Evolutionary conservation across 2,888 invertebrate species (phyloP).

Genomic region (Pseudolycoriella hygida): DNA sequence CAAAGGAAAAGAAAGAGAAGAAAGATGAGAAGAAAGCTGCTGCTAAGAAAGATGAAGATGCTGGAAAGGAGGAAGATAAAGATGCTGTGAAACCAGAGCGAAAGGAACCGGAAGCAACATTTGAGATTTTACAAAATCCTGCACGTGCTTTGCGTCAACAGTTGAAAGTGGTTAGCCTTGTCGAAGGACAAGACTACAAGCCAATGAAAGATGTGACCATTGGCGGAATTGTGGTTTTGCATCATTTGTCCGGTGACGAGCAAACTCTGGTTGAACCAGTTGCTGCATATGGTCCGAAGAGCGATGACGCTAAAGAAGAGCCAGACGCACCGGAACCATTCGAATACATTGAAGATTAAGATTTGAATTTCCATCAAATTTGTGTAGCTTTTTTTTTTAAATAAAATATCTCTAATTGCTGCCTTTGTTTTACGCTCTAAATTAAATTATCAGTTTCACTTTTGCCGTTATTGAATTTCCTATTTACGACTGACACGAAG

Average conservation of each 20-base stretch:
- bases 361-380: too few species aligned
- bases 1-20: slow-evolving; percentile 10
- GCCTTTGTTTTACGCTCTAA: too few species aligned
- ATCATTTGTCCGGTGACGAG: slow-evolving; percentile 64
- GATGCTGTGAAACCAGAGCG: slow-evolving; percentile 24
- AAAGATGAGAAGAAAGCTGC: slow-evolving; percentile 21
- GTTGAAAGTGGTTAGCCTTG: slow-evolving; percentile 54
- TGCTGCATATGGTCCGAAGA: slow-evolving; percentile 75
- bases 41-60: slow-evolving; percentile 26
- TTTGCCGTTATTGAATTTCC: too few species aligned
- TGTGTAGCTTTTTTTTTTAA: too few species aligned
- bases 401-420: too few species aligned
- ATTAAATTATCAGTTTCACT: too few species aligned
- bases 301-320: slow-evolving; percentile 92
- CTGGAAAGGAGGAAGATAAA: slow-evolving; percentile 33
- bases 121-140: slow-evolving; percentile 86
- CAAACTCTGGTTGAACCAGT: slow-evolving; percentile 86
- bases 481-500: too few species aligned
- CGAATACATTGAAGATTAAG: slow-evolving; percentile 74
- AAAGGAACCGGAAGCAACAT: slow-evolving; percentile 83
- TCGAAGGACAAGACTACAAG: slow-evolving; percentile 63
- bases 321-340: slow-evolving; percentile 96
- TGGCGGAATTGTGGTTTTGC: slow-evolving; percentile 92
- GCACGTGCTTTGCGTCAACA: slow-evolving; percentile 90
- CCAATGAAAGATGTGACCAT: slow-evolving; percentile 84